A percentile compares a stretch with the other conserved stretches of the same genome.
These are phyloP conservation scores for Diplodus sargus DNA, from an alignment of 2,797 vertebrate genomes.

Conservation along the genomic window DNA sequence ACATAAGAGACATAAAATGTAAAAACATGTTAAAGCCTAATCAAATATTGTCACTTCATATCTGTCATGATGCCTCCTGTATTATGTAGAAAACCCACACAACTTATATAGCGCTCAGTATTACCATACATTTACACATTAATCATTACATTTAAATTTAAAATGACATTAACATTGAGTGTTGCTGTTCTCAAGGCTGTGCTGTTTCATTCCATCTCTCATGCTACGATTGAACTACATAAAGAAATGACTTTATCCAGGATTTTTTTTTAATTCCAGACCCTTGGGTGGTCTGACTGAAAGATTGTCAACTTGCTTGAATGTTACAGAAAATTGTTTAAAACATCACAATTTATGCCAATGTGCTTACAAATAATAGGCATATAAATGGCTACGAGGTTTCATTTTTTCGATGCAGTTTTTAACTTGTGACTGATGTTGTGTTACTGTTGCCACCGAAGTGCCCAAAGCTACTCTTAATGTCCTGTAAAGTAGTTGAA, in stretches of 20 bases:
- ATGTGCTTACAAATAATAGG: background rate
- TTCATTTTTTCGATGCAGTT: constrained; percentile 7
- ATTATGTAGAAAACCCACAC: background rate
- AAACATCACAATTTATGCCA: constrained; percentile 4
- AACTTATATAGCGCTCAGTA: constrained; percentile 4
- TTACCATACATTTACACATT: background rate
- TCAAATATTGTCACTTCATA: background rate
- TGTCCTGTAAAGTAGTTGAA: background rate
- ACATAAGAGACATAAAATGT: background rate
- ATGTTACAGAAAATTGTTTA: constrained; percentile 17
- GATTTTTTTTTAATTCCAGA: constrained; percentile 25
- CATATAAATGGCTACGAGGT: background rate
- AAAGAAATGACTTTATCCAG: constrained; percentile 25
- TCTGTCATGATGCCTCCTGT: background rate
- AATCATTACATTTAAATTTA: background rate
- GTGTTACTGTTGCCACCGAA: background rate
- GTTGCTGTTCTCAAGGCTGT: background rate
- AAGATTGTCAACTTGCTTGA: constrained; percentile 12
- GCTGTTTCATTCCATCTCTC: constrained; percentile 18
- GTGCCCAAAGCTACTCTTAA: background rate
- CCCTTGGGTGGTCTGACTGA: constrained; percentile 6
- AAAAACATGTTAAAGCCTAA: background rate
- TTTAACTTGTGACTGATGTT: constrained; percentile 20
- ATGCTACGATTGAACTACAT: constrained; percentile 29
- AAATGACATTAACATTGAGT: constrained; percentile 5